Evolutionary conservation across 2,113 vertebrate genomes (phyloP), one percentile per base, ranked within the genome.

Genomic region (Anarrhichthys ocellatus): DNA sequence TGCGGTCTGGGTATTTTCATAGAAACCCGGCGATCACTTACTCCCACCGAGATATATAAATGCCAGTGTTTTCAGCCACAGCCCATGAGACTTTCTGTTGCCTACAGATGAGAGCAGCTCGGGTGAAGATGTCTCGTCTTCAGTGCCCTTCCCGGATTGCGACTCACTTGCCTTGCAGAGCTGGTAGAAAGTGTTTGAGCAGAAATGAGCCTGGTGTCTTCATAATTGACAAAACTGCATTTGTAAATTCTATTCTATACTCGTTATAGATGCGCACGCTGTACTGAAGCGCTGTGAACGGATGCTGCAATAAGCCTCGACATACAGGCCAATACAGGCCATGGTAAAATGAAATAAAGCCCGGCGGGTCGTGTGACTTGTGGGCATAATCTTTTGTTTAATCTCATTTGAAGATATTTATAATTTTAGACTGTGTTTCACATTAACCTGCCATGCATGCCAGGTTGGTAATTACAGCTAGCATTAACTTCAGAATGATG

Each of bases 401-500:
- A 90, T 89, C 64, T 87, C 61, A 59, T 78, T 90, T 78, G 61
- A 76, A 76, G 80, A 76, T 88, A 76, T 87, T 82, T 86, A 78
- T 63, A 82, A 87, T 83, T 69, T 76, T 15, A 63, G 70, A 64
- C n/a, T 36, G 68, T 73, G 75, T 64, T 76, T 76, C 83, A 66
- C 75, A 73, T 61, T 48, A 80, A 44, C 71, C 84, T 20, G 20
- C 64, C 81, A 76, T 79, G 83, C 88, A 68, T 80, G 83, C 81
- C 78, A 27, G 34, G 40, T 48, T 11, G 56, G 76, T 83, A 83
- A 90, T 87, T 90, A 86, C 36, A 52, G 76, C 34, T 15, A 2
- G 62, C 72, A 24, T 78, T 89, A 20, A 76, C 82, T 90, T 71
- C 61, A 79, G 59, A 77, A 83, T 87, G 89, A 92, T 89, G 80